phyloP scores from a whole-genome alignment of 2,888 invertebrate species.

The Ypsolopha scabrella region DNA sequence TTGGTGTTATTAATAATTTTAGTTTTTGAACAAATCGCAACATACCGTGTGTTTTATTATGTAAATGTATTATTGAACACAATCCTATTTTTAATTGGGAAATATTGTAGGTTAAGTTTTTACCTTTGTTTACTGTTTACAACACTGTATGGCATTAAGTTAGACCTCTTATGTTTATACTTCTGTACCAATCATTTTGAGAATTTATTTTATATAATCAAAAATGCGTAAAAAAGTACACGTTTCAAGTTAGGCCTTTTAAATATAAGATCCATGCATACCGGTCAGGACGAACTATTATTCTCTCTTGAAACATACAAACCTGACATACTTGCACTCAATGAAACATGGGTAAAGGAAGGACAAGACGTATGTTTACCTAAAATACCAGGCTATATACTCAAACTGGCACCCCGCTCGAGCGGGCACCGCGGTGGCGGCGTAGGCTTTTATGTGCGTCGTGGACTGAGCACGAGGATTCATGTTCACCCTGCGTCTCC shows the following conservation, averaged over 20 bases:
- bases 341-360: constrained; percentile 2
- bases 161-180: too few relatives aligned
- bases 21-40: too few relatives aligned
- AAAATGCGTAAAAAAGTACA: not conserved
- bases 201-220: too few relatives aligned
- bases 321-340: constrained; percentile 2
- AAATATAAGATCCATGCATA: constrained; percentile 2
- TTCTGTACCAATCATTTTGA: too few relatives aligned
- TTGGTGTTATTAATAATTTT: too few relatives aligned
- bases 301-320: not conserved
- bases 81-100: too few relatives aligned
- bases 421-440: not conserved
- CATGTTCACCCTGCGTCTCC: not conserved
- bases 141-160: too few relatives aligned
- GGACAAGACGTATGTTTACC: not conserved
- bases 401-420: not conserved
- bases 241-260: not conserved
- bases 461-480: not conserved
- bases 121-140: too few relatives aligned
- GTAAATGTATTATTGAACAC: too few relatives aligned
- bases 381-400: not conserved
- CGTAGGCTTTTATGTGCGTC: constrained; percentile 1
- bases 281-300: not conserved
- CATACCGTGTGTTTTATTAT: too few relatives aligned
- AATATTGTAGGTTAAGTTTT: too few relatives aligned